Base-by-base conservation (phyloP, 2,113 vertebrate species). In the Urocitellus parryii region DNA sequence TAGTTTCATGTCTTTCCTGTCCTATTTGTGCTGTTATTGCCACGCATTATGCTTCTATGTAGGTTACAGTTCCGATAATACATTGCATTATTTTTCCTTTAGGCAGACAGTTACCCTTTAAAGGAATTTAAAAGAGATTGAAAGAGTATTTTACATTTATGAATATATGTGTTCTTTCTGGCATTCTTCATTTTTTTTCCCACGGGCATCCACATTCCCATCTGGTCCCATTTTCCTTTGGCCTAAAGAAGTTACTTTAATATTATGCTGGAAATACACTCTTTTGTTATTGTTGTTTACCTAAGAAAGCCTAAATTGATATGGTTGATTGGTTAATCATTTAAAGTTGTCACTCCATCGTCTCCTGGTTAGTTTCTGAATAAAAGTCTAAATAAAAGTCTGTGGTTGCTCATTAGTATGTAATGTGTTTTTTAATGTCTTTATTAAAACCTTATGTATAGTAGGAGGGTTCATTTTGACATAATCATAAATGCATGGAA, bases 121-220 rank as follows among this genome's bases (percentile, higher is more conserved):
- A 77, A 81, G 32, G 72, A 58, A 91, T 89, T 93, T 65, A n/a
- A 92, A 87, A 74, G 48, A 37, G 48, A 88, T 67, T 76, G 25
- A 56, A 88, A 86, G 58, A 42, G 25, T 51, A 34, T 58, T 68
- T 88, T 63, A 51, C 70, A 53, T 37, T 93, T 72, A 68, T 45
- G 53, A 32, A 8, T 34, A 8, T 48, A 58, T 37, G 90, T 68
- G 53, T 17, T 83, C 22, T 78, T 92, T 81, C 53, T 68, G 79
- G 37, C n/a, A 29, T 29, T 87, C 77, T 87, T 78, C 5, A 27
- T 87, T 88, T 27, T 93, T 87, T 4, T 18, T 18, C 56, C 56
- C 20, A 22, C 2, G 9, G 37, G 67, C 56, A 61, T 53, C 27
- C 27, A 32, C 45, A 18, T 80, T 93, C 34, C 34, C 42, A 48